Conservation (phyloP, 2,797 vertebrate species). For the Chaunax sp. region DNA sequence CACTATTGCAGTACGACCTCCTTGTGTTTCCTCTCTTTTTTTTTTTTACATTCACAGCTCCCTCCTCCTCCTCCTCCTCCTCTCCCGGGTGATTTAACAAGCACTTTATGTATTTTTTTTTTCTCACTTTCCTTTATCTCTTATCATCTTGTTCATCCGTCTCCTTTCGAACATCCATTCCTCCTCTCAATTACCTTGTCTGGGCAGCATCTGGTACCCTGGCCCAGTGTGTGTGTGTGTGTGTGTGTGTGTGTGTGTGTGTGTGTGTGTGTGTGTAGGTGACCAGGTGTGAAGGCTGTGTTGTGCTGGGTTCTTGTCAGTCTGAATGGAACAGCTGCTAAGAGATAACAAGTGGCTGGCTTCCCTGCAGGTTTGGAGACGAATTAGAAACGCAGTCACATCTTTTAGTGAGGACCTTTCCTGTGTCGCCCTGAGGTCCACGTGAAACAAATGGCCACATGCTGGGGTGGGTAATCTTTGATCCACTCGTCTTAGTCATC, state of each 20-base stretch:
- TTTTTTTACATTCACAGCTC: constrained; percentile 10
- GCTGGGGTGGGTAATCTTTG: constrained; percentile 15
- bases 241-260: constrained; percentile 9
- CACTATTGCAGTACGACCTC: constrained; percentile 22
- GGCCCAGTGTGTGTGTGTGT: constrained; percentile 6
- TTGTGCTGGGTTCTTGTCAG: constrained; percentile 52
- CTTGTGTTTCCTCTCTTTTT: constrained; percentile 13
- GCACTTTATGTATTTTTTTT: not conserved
- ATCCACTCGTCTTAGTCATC: constrained; percentile 22
- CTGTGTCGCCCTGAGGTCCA: constrained; percentile 25
- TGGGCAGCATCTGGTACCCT: constrained; percentile 62
- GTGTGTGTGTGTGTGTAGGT: constrained; percentile 28
- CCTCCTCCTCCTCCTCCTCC: not conserved
- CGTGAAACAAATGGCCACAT: constrained; percentile 28
- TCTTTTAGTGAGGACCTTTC: constrained; percentile 51
- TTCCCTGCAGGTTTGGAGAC: constrained; percentile 49
- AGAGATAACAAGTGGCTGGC: constrained; percentile 60
- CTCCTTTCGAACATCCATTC: constrained; percentile 30
- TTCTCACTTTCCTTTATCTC: constrained; percentile 22
- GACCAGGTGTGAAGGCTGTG: constrained; percentile 50
- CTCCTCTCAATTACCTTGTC: constrained; percentile 55
- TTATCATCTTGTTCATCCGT: constrained; percentile 24
- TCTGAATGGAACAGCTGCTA: constrained; percentile 59
- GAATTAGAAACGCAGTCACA: constrained; percentile 55
- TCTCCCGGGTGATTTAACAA: constrained; percentile 8